phyloP scores from a whole-genome alignment of 2,888 invertebrate species.

The Geotrupes spiniger region DNA sequence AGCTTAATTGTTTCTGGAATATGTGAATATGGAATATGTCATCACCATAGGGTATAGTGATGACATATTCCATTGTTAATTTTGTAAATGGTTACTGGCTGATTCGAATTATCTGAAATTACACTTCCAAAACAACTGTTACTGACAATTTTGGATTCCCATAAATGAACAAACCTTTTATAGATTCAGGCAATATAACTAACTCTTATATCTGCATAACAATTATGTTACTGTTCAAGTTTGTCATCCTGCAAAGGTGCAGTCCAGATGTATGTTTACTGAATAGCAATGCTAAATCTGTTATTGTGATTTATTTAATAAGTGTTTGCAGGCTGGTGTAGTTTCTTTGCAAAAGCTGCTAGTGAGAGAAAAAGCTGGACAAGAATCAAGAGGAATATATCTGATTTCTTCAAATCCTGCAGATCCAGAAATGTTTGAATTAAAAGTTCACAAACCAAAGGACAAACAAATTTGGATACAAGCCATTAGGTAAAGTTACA shows the following conservation, averaged over 20 bases:
- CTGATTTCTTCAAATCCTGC: slow-evolving; percentile 88
- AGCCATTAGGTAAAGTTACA: slow-evolving; percentile 63
- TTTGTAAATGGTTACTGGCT: too few species aligned
- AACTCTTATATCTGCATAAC: too few species aligned
- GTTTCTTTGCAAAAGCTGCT: slow-evolving; percentile 88
- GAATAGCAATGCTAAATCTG: neutral
- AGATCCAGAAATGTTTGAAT: slow-evolving; percentile 95
- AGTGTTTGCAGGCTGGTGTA: slow-evolving; percentile 74
- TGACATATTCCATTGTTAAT: too few species aligned
- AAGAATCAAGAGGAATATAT: slow-evolving; percentile 84
- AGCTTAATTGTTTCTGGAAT: too few species aligned
- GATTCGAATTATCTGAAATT: too few species aligned
- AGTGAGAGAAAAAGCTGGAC: slow-evolving; percentile 91
- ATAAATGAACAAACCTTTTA: neutral
- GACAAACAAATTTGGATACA: slow-evolving; percentile 90
- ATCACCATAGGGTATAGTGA: too few species aligned
- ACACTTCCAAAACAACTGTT: too few species aligned
- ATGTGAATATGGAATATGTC: too few species aligned
- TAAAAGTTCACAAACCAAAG: slow-evolving; percentile 83
- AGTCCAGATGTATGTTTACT: neutral
- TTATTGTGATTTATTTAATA: too few species aligned
- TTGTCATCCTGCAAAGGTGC: too few species aligned
- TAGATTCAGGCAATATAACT: too few species aligned
- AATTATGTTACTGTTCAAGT: too few species aligned
- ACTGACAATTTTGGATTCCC: neutral